A percentile compares a stretch with the other conserved stretches of the same genome.
These are phyloP conservation scores for Temnothorax longispinosus DNA, from an alignment of 1,140 invertebrate genomes.

Conservation along the genomic window DNA sequence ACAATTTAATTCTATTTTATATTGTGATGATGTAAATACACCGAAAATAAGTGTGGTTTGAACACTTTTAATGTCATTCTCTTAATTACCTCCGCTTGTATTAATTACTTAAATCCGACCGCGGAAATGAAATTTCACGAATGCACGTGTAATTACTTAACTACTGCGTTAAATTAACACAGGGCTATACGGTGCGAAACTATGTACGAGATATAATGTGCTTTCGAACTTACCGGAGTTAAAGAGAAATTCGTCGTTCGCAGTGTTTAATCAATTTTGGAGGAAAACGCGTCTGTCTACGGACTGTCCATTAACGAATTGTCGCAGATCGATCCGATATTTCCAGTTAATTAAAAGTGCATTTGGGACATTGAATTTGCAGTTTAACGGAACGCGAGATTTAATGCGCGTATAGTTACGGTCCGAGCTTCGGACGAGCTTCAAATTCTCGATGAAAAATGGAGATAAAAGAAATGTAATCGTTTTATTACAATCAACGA, in stretches of 20 bases:
- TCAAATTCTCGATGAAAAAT: constrained; percentile 38
- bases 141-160: constrained; percentile 50
- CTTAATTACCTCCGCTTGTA: constrained; percentile 22
- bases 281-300: background rate
- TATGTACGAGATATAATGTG: constrained; percentile 49
- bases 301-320: constrained; percentile 51
- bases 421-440: background rate
- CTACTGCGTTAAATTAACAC: constrained; percentile 44
- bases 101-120: constrained; percentile 45
- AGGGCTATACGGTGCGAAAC: constrained; percentile 19
- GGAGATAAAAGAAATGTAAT: constrained; percentile 17
- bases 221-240: constrained; percentile 42
- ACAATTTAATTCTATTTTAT: background rate
- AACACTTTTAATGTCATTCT: background rate
- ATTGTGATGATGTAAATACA: background rate
- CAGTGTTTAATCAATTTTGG: constrained; percentile 33
- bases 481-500: constrained; percentile 13
- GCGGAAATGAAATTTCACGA: constrained; percentile 48
- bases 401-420: constrained; percentile 59
- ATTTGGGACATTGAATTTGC: constrained; percentile 75
- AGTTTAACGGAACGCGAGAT: constrained; percentile 73
- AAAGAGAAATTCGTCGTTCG: constrained; percentile 48
- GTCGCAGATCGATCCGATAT: constrained; percentile 52
- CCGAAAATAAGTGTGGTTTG: background rate
- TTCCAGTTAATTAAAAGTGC: constrained; percentile 75